A percentile compares a stretch with the other conserved stretches of the same genome.
Conservation (phyloP, 2,888 invertebrate genomes). For the Aleiodes testaceus region DNA sequence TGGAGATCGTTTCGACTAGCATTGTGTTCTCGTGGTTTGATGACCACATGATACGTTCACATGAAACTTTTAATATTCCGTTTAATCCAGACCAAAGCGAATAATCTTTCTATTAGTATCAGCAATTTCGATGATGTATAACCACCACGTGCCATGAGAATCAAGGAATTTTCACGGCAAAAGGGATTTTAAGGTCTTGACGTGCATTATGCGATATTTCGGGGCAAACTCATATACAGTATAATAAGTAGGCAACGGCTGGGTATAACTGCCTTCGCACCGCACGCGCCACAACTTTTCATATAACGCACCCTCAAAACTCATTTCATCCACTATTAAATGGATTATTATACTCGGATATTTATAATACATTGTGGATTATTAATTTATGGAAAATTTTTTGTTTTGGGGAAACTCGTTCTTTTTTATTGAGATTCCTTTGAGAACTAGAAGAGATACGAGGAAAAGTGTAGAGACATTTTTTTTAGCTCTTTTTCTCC, state of each 20-base stretch:
- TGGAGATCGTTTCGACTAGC: background rate
- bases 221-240: conserved; percentile 22
- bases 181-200: conserved; percentile 6
- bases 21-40: background rate
- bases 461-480: no score
- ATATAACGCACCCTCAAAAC: conserved; percentile 19
- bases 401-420: no score
- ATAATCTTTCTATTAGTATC: conserved; percentile 9
- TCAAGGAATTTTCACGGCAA: background rate
- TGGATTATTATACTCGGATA: background rate
- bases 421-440: no score
- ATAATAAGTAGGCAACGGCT: conserved; percentile 26
- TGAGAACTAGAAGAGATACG: no score
- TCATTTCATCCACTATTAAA: conserved; percentile 24
- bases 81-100: background rate
- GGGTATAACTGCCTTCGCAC: conserved; percentile 19
- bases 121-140: conserved; percentile 19
- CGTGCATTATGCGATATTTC: conserved; percentile 21
- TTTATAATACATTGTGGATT: background rate
- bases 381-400: no score
- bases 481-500: no score
- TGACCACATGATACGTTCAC: background rate
- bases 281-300: conserved; percentile 28
- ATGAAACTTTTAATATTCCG: background rate
- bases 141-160: background rate